Base-by-base conservation (phyloP, 2,113 vertebrate genomes). In the Coptodon rendalli region DNA sequence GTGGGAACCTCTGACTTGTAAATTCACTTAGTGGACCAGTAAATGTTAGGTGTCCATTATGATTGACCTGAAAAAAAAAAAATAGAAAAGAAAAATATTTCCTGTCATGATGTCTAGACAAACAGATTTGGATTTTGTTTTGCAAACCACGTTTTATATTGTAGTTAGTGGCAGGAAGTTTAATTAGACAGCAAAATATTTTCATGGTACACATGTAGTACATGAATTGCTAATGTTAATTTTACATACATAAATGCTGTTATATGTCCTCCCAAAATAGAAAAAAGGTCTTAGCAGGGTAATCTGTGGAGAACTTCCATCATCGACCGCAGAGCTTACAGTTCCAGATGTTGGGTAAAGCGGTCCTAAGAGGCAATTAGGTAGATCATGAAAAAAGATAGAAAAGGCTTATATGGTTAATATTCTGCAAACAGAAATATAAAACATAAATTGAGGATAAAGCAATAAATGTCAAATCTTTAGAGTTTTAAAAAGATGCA, bases 21-120 rank as follows among this genome's bases (percentile, higher is more conserved):
- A 53, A 94, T 0, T 19, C 40, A 0, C 0, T 4, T 56, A 90
- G 54, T 0, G 79, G 3, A 2, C 0, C 0, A 0, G 22, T 3
- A 1, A 97, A 97, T 4, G 96, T 96, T 56, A 97, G 7, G 12
- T 96, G 89, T 1, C 96, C 97, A 0, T 96, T 97, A 80, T 96
- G 82, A 89, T 96, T 96, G 2, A 97, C 94, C 96, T 97, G 0
- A 52, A n/a, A 52, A 52, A 22, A 52, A 22, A 22, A 22, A 52
- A 52, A 52, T 7, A 0, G 50, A 52, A 52, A 52, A 52, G 50
- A 52, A n/a, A 52, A 52, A 52, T 52, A 52, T 52, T 52, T 52
- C 50, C 50, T 52, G 19, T 52, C 50, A 52, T 19, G 10, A n/a
- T 9, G n/a, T 52, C 50, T n/a, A 52, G 0, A 52, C n/a, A 0